phyloP scores from a whole-genome alignment of 2,797 vertebrate genomes.

The Tenualosa thibaudeaui region DNA sequence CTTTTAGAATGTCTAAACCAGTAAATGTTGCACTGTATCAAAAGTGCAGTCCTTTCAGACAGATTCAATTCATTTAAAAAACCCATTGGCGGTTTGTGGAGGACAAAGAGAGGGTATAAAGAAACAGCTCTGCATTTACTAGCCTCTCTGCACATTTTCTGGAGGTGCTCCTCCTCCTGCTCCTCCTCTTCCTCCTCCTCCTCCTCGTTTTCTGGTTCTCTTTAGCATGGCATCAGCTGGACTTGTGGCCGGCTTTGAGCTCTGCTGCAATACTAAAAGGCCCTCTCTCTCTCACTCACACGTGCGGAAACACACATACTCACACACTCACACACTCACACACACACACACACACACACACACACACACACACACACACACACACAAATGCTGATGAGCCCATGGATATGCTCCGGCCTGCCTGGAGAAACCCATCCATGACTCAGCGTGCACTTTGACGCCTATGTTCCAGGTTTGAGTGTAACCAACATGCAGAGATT shows the following conservation, averaged over 20 bases:
- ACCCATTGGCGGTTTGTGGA: neutral
- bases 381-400: neutral
- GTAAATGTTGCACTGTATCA: neutral
- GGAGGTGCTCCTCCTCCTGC: neutral
- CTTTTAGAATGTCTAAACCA: neutral
- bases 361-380: neutral
- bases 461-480: neutral
- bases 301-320: neutral
- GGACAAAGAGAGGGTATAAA: neutral
- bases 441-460: neutral
- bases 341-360: neutral
- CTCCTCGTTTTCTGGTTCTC: constrained; percentile 44
- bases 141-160: constrained; percentile 37
- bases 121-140: neutral
- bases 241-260: constrained; percentile 67
- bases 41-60: neutral
- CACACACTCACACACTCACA: neutral
- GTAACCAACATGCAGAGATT: neutral
- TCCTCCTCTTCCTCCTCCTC: constrained; percentile 15
- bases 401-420: neutral
- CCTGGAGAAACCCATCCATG: neutral
- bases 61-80: neutral
- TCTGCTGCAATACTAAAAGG: constrained; percentile 59
- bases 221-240: constrained; percentile 60
- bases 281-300: constrained; percentile 38